Base-by-base conservation (phyloP, 2,113 vertebrate genomes). In the Neogobius melanostomus region DNA sequence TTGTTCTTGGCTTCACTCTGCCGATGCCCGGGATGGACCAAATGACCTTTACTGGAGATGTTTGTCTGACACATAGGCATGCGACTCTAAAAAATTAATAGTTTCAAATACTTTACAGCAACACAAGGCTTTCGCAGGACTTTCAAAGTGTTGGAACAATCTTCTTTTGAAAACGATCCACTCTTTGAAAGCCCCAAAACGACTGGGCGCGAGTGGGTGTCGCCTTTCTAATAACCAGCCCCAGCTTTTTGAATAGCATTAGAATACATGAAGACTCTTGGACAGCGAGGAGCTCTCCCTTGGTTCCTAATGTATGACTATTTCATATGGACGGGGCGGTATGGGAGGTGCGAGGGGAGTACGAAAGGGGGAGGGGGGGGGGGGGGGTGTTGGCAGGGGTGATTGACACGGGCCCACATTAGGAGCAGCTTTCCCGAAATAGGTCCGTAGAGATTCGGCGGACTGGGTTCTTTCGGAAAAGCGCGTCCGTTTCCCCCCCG, bases 341-440 rank as follows among this genome's bases (percentile, higher is more conserved):
- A 36, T 36, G 28, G 28, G 68, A 64, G 84, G 21, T 71, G 62
- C 47, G 64, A 8, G 68, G 70, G 59, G 56, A 36, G 17, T 36
- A 28, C 1, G 63, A 21, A 21, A 21, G 21, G 21, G 21, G 21
- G 21, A n/a, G 83, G 17, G 68, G 61, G 50, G 62, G 6, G 68
- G 70, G 54, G 75, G 61, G 93, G 93, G 93, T 95, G 94, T 95
- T 94, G 95, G 93, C 92, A 92, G 93, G 83, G 84, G 93, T 97
- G 96, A 97, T 95, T 97, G 96, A 96, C 95, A 96, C 91, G 84
- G 94, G 94, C 94, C 91, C 93, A 95, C 94, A 95, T 96, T 96
- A 96, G 94, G 95, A 95, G 95, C 93, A 94, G 94, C 94, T 97
- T 97, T 95, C 93, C 93, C 94, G 94, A 96, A 96, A 96, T 95